A percentile compares a stretch with the other conserved stretches of the same genome.
Conservation (phyloP, 2,888 invertebrate species). For the Phragmatobia fuliginosa region DNA sequence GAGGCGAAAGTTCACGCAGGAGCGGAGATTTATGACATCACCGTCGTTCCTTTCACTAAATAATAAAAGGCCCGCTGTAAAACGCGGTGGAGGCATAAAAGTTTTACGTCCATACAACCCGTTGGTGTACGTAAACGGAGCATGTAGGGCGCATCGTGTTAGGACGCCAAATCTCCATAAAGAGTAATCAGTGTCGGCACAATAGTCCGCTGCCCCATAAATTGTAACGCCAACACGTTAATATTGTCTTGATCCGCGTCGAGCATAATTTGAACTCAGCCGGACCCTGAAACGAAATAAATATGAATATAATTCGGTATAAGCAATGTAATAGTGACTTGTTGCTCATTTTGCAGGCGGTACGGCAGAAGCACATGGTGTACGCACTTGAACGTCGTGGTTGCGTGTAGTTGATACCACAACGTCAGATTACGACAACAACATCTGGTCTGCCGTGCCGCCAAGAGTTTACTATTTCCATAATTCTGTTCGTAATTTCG, state of each 20-base stretch:
- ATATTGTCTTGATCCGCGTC: constrained; percentile 57
- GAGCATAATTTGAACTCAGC: constrained; percentile 43
- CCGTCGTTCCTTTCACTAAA: constrained; percentile 86
- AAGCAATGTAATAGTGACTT: constrained; percentile 50
- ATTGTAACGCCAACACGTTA: constrained; percentile 70
- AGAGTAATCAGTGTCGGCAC: constrained; percentile 82
- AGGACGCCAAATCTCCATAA: constrained; percentile 81
- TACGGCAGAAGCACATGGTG: constrained; percentile 14
- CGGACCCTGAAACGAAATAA: constrained; percentile 42
- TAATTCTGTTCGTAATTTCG: constrained; percentile 31
- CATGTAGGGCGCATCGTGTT: constrained; percentile 71
- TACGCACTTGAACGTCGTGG: constrained; percentile 38
- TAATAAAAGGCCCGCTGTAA: constrained; percentile 86
- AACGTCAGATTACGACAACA: constrained; percentile 46
- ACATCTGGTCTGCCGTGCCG: constrained; percentile 49
- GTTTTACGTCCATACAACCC: constrained; percentile 85
- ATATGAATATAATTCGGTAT: constrained; percentile 49
- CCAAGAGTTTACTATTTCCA: constrained; percentile 41
- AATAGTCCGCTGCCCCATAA: constrained; percentile 75
- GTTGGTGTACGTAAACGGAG: constrained; percentile 77
- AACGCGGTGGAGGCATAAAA: constrained; percentile 84
- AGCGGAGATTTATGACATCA: constrained; percentile 86
- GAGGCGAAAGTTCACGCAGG: constrained; percentile 86
- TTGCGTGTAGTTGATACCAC: constrained; percentile 46
- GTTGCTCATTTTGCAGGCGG: constrained; percentile 36